phyloP scores from a whole-genome alignment of 1,140 invertebrate genomes.

The Sarcophaga bullata region DNA sequence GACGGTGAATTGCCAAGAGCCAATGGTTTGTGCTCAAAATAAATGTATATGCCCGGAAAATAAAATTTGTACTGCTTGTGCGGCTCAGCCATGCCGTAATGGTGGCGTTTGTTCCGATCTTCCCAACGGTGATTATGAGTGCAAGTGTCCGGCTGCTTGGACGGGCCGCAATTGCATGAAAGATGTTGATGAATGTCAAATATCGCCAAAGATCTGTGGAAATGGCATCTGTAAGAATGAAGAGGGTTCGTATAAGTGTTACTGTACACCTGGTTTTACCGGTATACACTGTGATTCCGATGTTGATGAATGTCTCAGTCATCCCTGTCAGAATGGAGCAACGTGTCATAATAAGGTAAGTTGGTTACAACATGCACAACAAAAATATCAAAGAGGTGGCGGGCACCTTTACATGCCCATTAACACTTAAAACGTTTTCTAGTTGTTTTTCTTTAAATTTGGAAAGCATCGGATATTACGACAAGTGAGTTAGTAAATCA shows the following conservation, averaged over 20 bases:
- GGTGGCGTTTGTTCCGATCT: constrained; percentile 72
- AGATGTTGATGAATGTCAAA: constrained; percentile 83
- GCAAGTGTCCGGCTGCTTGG: constrained; percentile 82
- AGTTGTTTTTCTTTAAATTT: constrained; percentile 66
- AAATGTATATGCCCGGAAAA: constrained; percentile 69
- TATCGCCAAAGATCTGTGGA: constrained; percentile 74
- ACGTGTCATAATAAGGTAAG: constrained; percentile 80
- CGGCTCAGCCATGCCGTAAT: constrained; percentile 73
- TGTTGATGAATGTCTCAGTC: constrained; percentile 88
- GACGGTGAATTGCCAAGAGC: constrained; percentile 66
- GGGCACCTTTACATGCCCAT: neutral
- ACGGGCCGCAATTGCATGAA: constrained; percentile 76
- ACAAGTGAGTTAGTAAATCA: constrained; percentile 57
- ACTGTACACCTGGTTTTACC: constrained; percentile 85
- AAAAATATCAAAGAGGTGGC: too few species aligned
- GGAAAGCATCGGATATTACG: constrained; percentile 65
- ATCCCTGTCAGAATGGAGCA: constrained; percentile 88
- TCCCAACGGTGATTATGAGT: constrained; percentile 74
- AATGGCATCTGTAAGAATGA: constrained; percentile 85
- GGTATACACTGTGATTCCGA: constrained; percentile 84
- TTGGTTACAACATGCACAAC: constrained; percentile 15
- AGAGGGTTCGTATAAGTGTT: constrained; percentile 83
- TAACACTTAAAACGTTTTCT: constrained; percentile 57
- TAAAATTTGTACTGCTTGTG: constrained; percentile 67
- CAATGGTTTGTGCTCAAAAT: constrained; percentile 73